Evolutionary conservation across 2,888 invertebrate genomes (phyloP).

Genomic region (Aleiodes leptofemur): DNA sequence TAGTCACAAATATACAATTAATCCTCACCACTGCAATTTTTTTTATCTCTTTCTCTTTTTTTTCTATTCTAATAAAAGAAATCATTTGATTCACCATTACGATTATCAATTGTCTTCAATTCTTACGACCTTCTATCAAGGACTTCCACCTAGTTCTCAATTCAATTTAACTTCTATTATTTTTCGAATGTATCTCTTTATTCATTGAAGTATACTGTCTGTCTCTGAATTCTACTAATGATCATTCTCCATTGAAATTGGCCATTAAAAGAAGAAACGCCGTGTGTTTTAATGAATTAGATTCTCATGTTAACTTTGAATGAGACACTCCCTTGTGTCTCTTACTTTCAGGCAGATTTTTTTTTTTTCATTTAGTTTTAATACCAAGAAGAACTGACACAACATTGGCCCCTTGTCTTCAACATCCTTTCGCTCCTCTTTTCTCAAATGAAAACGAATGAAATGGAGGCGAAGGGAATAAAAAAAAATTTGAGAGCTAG

Average conservation of each 20-base stretch:
- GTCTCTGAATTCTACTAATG: conserved; percentile 29
- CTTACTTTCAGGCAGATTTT: conserved; percentile 32
- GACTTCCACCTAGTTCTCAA: conserved; percentile 31
- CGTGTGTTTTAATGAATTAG: conserved; percentile 44
- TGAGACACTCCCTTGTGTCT: conserved; percentile 26
- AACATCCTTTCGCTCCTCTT: conserved; percentile 9
- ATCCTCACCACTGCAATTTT: conserved; percentile 14
- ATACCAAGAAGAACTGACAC: conserved; percentile 16
- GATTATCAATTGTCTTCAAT: background rate
- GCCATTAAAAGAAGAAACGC: conserved; percentile 26
- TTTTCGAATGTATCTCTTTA: background rate
- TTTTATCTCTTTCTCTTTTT: background rate
- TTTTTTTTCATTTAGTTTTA: conserved; percentile 1
- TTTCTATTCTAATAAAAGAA: background rate
- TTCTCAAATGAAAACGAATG: conserved; percentile 4
- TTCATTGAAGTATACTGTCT: conserved; percentile 7
- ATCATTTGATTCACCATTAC: background rate
- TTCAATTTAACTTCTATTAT: conserved; percentile 8
- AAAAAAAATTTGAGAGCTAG: background rate
- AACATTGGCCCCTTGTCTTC: background rate
- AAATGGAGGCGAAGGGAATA: background rate
- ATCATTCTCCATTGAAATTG: conserved; percentile 34
- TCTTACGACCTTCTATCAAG: conserved; percentile 31
- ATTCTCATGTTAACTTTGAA: conserved; percentile 38
- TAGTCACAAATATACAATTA: conserved; percentile 20